These are phyloP conservation scores for Andrena marginata DNA, from an alignment of 2,888 invertebrate genomes.

Conservation along the genomic window DNA sequence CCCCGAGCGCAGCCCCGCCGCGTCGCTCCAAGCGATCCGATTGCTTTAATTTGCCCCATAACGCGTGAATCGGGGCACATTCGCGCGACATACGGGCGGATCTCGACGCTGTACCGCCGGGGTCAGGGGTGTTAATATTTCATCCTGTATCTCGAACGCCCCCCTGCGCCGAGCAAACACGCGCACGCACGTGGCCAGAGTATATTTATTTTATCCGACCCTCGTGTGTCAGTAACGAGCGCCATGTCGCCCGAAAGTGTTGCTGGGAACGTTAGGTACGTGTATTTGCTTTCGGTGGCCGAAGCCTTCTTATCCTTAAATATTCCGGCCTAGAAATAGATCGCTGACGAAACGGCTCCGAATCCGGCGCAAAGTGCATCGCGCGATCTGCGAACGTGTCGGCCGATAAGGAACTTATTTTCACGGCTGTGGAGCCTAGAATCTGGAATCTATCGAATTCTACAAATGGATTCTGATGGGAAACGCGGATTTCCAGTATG, in stretches of 20 bases:
- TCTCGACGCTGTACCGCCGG: conserved; percentile 23
- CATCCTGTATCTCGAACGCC: conserved; percentile 60
- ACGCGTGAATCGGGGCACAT: conserved; percentile 49
- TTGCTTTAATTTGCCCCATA: conserved; percentile 18
- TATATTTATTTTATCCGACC: conserved; percentile 63
- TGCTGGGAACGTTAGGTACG: conserved; percentile 15
- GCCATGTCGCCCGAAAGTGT: conserved; percentile 44
- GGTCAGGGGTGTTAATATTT: conserved; percentile 70
- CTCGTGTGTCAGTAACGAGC: conserved; percentile 40
- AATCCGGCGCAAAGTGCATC: not conserved
- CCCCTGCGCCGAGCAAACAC: conserved; percentile 39
- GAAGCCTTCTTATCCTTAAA: conserved; percentile 17
- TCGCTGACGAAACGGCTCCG: not conserved
- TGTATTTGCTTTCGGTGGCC: conserved; percentile 25
- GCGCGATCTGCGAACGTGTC: not conserved
- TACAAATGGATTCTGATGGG: too few relatives aligned
- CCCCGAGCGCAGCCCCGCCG: not conserved
- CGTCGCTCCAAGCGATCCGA: conserved; percentile 8
- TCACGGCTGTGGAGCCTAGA: not conserved
- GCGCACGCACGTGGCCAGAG: conserved; percentile 44
- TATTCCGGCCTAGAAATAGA: conserved; percentile 18
- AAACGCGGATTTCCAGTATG: not conserved
- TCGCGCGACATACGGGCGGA: conserved; percentile 20
- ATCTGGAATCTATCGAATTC: too few relatives aligned
- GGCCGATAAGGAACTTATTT: not conserved